A percentile compares a stretch with the other conserved stretches of the same genome.
These are phyloP conservation scores for Leptobrachium ailaonicum DNA, from an alignment of 2,113 vertebrate species.

Conservation along the genomic window DNA sequence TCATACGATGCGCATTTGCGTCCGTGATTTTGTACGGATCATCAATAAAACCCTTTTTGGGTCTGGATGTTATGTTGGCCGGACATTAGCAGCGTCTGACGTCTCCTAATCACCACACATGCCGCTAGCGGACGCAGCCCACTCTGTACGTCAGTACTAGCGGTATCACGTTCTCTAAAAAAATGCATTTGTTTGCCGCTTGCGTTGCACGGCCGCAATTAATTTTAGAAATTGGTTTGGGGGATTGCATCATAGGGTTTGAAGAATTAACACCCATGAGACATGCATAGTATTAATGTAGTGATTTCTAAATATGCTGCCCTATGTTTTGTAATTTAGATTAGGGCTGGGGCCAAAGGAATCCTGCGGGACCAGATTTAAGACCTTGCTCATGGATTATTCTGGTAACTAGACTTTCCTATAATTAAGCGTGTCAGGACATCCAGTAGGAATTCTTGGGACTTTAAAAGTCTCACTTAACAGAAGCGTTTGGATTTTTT, in stretches of 20 bases:
- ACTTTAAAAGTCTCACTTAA: not conserved
- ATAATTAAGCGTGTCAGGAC: slow-evolving; percentile 22
- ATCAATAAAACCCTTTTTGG: too few relatives aligned
- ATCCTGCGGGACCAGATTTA: slow-evolving; percentile 21
- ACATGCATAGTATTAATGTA: not conserved
- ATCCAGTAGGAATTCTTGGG: not conserved
- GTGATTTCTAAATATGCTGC: not conserved
- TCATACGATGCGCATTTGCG: too few relatives aligned
- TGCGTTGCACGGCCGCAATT: not conserved
- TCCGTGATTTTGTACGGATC: too few relatives aligned
- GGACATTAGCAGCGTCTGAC: too few relatives aligned
- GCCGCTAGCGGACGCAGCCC: too few relatives aligned
- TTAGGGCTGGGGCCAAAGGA: slow-evolving; percentile 21
- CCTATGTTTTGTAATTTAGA: slow-evolving; percentile 5
- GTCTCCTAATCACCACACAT: too few relatives aligned
- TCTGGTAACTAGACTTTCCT: slow-evolving; percentile 1
- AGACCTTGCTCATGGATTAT: slow-evolving; percentile 20
- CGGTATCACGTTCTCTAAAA: too few relatives aligned
- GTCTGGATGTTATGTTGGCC: too few relatives aligned
- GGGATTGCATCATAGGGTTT: too few relatives aligned
- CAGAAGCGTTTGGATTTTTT: not conserved
- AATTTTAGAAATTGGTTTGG: not conserved
- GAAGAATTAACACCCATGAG: too few relatives aligned
- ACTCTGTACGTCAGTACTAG: too few relatives aligned
- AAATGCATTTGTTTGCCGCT: too few relatives aligned